These are phyloP conservation scores for Echeneis naucrates DNA, from an alignment of 2,797 vertebrate genomes.

Conservation along the genomic window DNA sequence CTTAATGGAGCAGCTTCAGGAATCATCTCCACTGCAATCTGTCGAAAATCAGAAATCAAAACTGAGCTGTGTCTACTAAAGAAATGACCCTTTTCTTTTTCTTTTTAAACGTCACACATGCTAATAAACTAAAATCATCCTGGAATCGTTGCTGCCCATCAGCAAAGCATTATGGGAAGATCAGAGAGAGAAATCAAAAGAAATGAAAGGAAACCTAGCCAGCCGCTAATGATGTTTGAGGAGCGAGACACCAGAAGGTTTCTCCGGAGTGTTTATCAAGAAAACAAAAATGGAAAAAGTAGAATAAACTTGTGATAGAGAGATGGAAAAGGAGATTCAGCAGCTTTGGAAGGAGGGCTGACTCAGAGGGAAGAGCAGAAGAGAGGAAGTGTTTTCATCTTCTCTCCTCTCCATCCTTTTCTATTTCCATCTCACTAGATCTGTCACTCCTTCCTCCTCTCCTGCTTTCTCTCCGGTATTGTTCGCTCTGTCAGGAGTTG, in stretches of 20 bases:
- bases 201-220: conserved; percentile 39
- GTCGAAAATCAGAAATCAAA: conserved; percentile 23
- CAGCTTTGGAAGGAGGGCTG: conserved; percentile 50
- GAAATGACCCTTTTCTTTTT: neutral
- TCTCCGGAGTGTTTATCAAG: conserved; percentile 24
- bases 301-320: conserved; percentile 15
- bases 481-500: conserved; percentile 67
- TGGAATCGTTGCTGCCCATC: conserved; percentile 22
- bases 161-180: conserved; percentile 13
- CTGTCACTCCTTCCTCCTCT: conserved; percentile 52
- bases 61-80: conserved; percentile 10
- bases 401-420: conserved; percentile 50
- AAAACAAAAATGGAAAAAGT: neutral
- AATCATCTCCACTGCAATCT: conserved; percentile 14
- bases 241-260: conserved; percentile 49
- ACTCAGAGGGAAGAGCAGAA: conserved; percentile 49
- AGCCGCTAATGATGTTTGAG: conserved; percentile 58
- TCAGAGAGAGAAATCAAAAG: conserved; percentile 44
- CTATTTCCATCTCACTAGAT: conserved; percentile 59
- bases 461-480: conserved; percentile 51
- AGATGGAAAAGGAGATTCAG: conserved; percentile 24
- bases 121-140: conserved; percentile 35
- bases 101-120: conserved; percentile 12
- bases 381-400: conserved; percentile 43
- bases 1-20: conserved; percentile 20